These are phyloP conservation scores for Drosophila lowei DNA, from an alignment of 1,140 invertebrate genomes.

Conservation along the genomic window DNA sequence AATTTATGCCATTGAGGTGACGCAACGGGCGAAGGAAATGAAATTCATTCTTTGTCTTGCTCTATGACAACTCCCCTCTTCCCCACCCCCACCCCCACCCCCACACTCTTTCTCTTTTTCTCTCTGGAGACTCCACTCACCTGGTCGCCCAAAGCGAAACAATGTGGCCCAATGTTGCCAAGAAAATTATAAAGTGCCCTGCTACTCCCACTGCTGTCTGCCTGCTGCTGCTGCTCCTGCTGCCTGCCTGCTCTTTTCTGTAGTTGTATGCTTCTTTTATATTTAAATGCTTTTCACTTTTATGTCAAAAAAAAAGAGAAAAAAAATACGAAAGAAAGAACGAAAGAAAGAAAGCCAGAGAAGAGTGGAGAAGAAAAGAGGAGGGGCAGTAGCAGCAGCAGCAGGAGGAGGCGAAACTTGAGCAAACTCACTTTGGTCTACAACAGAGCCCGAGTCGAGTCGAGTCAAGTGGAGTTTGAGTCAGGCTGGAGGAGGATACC, in stretches of 20 bases:
- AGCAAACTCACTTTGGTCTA: conserved; percentile 71
- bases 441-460: conserved; percentile 37
- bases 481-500: conserved; percentile 30
- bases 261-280: conserved; percentile 63
- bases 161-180: conserved; percentile 59
- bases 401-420: conserved; percentile 61
- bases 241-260: conserved; percentile 51
- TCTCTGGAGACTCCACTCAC: conserved; percentile 17
- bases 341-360: conserved; percentile 2
- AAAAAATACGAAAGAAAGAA: conserved; percentile 14
- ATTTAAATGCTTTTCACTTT: conserved; percentile 82
- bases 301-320: conserved; percentile 53
- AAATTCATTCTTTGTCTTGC: conserved; percentile 44
- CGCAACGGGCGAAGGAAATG: conserved; percentile 40
- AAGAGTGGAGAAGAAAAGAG: not conserved
- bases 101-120: not conserved
- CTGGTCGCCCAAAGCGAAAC: conserved; percentile 43
- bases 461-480: conserved; percentile 68
- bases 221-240: not conserved
- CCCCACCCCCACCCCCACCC: conserved; percentile 5
- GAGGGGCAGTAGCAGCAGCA: not conserved
- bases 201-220: conserved; percentile 2
- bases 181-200: conserved; percentile 67
- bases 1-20: conserved; percentile 49
- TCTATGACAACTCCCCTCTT: not conserved